Base-by-base conservation (phyloP, 1,140 invertebrate species). In the Bursaphelenchus mucronatus region DNA sequence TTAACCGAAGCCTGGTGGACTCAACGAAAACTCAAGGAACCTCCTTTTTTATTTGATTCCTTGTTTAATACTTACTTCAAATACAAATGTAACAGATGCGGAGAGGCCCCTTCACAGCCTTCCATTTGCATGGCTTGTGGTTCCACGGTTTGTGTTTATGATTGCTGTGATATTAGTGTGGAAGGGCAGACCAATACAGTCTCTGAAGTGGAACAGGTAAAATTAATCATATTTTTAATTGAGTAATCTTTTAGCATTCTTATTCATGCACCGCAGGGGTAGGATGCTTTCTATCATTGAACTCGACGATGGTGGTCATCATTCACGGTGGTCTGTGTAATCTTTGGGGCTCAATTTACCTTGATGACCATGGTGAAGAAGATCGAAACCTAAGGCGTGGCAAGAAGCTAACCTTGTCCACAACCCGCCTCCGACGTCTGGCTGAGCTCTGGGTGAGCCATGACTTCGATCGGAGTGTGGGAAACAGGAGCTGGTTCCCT, bases 41-140 rank as follows among this genome's bases (percentile, higher is more conserved):
- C 30, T 30, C 30, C 30, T 30, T 30, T 30, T 1, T 17, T 17
- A 13, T 64, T 45, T 41, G 63, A 64, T 41, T 46, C 21, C 13
- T 46, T 64, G 9, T 64, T 64, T n/a, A 21, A 19, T 17, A 21
- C 43, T 17, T 96, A 95, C 82, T 91, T 94, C 78, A 88, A 91
- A 73, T 86, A 88, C 73, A 87, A 88, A 52, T 97, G 94, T 83
- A 85, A 86, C 54, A 87, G 89, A 72, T 96, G 93, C 84, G 88
- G 89, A 69, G 88, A 87, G 57, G 87, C 91, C 64, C 92, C 93
- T 41, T 90, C 90, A 81, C 92, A 96, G 82, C 90, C 91, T 41
- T 90, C 89, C 67, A 88, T 96, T 55, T 97, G 93, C 83, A 86
- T 97, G 64, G 84, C 95, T 41, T 97, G 93, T 84, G 92, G 92